These are phyloP conservation scores for Liasis olivaceus DNA, from an alignment of 2,797 vertebrate genomes.

Conservation along the genomic window DNA sequence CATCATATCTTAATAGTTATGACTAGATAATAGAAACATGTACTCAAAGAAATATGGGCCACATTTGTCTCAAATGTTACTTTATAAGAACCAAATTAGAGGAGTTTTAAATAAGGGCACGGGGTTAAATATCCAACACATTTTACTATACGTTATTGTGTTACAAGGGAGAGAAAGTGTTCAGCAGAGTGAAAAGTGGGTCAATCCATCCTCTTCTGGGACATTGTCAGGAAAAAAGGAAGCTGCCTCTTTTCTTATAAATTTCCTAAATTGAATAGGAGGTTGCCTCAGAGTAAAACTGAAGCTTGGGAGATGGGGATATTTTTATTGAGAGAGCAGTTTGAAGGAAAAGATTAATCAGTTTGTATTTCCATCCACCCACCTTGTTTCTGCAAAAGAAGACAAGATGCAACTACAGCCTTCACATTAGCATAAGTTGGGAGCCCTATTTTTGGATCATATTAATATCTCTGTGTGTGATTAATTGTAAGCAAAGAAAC, in stretches of 20 bases:
- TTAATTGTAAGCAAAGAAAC: background rate
- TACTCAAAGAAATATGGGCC: background rate
- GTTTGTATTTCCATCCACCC: background rate
- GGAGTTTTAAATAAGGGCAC: background rate
- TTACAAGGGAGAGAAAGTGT: background rate
- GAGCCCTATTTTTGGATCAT: background rate
- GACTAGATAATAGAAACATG: background rate
- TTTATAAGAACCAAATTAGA: background rate
- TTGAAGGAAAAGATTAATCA: background rate
- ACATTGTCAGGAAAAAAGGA: fast-evolving
- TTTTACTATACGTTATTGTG: background rate
- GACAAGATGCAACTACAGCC: background rate
- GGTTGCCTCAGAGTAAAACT: background rate
- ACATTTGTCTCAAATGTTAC: background rate
- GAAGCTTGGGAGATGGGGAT: background rate
- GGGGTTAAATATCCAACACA: background rate
- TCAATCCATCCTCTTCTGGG: background rate
- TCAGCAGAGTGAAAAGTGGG: background rate
- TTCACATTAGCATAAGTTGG: background rate
- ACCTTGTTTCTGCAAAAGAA: background rate
- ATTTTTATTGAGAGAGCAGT: background rate
- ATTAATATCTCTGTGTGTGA: background rate
- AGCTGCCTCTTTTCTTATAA: background rate
- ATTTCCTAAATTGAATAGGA: background rate
- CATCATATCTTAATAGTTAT: background rate